phyloP scores from a whole-genome alignment of 2,797 vertebrate species.

The Myotis vivesi region DNA sequence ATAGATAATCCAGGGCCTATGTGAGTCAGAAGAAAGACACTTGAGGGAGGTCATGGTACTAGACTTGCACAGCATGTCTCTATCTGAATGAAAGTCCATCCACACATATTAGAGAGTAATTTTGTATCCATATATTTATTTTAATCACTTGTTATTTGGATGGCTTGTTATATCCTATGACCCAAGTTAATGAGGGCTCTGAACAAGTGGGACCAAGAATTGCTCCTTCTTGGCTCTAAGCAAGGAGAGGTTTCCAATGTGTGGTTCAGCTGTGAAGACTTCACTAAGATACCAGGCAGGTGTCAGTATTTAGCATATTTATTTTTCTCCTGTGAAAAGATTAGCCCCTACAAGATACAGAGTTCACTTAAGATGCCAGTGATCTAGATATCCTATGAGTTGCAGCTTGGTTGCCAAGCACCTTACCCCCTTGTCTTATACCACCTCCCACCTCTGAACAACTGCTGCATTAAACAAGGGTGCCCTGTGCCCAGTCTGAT shows the following conservation, averaged over 20 bases:
- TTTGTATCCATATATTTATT: not conserved
- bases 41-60: not conserved
- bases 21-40: not conserved
- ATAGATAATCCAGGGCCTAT: not conserved
- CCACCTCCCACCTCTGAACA: not conserved
- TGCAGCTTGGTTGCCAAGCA: too few species aligned
- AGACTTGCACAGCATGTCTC: not conserved
- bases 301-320: not conserved
- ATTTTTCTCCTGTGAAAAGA: not conserved
- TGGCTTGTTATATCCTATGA: not conserved
- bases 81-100: not conserved
- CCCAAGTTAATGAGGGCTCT: not conserved
- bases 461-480: not conserved
- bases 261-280: not conserved
- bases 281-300: too few species aligned
- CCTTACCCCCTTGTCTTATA: not conserved
- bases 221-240: not conserved
- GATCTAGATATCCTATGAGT: not conserved
- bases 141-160: not conserved
- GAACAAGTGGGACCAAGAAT: not conserved
- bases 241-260: not conserved
- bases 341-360: not conserved
- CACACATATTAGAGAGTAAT: not conserved
- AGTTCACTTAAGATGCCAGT: too few species aligned
- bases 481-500: too few species aligned